Evolutionary conservation across 2,888 invertebrate genomes (phyloP), one percentile per base, ranked within the genome.

Genomic region (Cactoblastis cactorum): DNA sequence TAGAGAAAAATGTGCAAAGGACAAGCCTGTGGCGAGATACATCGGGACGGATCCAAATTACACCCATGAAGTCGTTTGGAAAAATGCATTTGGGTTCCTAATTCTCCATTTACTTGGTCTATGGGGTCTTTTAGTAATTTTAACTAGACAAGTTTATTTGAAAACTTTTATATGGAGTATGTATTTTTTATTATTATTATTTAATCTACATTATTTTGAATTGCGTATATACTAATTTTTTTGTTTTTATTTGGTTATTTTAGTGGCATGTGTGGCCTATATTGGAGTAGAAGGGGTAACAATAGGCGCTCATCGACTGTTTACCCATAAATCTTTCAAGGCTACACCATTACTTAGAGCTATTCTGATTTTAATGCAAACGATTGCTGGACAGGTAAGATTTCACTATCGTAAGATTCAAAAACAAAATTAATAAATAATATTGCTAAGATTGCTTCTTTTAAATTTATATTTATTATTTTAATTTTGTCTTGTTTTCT

Each of bases 301-400:
- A 3, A 93, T 95, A 47, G 96, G 96, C 11, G 95, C 95, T 0
- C 97, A 97, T 72, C 85, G 97, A 55, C 82, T 94, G 1, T 97
- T 93, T 88, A 90, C 96, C 0, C 97, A 97, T 76, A 92, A 92
- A 61, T 83, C 94, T 0, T 97, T 94, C 80, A 96, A 95, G 79
- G 96, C 95, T 0, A 91, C 80, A 22, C 83, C 92, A 12, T 85
- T 92, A 0, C 77, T 95, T 0, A 88, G 92, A 61, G 79, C 93
- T 0, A 63, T 92, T 14, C 81, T 96, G n/a, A 74, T 94, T 33
- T 45, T 93, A 15, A 77, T 92, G 45, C 94, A 96, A 65, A 94
- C 95, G 0, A 71, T 93, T 22, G 94, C 96, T 47, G 94, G 95
- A 60, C 96, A 96, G 91, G 95, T 95, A 83, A 64, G 18, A 28